Percentiles rank a stretch among this genome's conserved stretches.
These are phyloP conservation scores for Nysson spinosus DNA, from an alignment of 2,888 invertebrate genomes.

Conservation along the genomic window DNA sequence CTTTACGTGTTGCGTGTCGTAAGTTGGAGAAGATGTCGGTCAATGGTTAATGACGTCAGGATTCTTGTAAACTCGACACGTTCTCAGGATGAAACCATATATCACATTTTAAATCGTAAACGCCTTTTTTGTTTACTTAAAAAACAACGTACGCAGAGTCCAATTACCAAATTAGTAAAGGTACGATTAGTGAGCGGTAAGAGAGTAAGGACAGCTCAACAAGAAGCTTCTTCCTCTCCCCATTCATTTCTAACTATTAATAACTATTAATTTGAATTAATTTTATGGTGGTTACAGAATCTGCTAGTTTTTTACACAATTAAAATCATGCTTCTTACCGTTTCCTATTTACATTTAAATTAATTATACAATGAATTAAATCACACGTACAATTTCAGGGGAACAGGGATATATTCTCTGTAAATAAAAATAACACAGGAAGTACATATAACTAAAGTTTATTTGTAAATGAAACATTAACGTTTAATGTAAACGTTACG, in stretches of 20 bases:
- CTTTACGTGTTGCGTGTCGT: slow-evolving; percentile 31
- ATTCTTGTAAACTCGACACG: slow-evolving; percentile 46
- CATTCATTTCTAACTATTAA: too few relatives aligned
- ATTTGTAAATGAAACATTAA: slow-evolving; percentile 29
- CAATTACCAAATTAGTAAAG: neutral
- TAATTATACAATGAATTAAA: too few relatives aligned
- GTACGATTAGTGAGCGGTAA: neutral
- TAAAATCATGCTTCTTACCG: too few relatives aligned
- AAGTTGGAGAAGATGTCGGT: slow-evolving; percentile 43
- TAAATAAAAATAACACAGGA: too few relatives aligned
- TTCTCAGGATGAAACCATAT: slow-evolving; percentile 37
- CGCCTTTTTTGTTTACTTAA: slow-evolving; percentile 8
- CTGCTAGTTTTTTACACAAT: too few relatives aligned
- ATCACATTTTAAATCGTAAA: slow-evolving; percentile 30
- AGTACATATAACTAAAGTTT: slow-evolving; percentile 31
- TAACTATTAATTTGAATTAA: too few relatives aligned
- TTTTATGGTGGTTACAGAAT: too few relatives aligned
- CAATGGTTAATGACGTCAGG: slow-evolving; percentile 52
- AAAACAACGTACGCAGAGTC: neutral
- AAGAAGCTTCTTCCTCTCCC: too few relatives aligned
- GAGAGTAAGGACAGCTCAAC: neutral
- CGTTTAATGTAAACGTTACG: slow-evolving; percentile 33
- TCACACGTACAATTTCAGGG: too few relatives aligned
- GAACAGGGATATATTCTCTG: too few relatives aligned
- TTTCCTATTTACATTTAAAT: too few relatives aligned